Base-by-base conservation (phyloP, 2,888 invertebrate genomes). In the Drosophila seclusa region DNA sequence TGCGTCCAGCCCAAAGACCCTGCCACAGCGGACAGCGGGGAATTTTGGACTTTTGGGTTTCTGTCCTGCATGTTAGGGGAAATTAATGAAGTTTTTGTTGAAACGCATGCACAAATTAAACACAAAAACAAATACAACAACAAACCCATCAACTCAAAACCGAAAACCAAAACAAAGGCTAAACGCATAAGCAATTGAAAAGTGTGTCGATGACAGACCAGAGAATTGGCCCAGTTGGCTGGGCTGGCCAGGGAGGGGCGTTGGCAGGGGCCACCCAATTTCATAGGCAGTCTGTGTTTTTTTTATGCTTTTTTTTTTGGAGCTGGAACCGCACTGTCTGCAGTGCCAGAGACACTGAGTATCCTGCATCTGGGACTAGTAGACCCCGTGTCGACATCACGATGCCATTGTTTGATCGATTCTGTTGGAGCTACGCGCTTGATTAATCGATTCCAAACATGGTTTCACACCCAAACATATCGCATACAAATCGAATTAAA, bases 11-110 rank as follows among this genome's bases (percentile, higher is more conserved):
- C 82, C 80, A 76, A 76, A 48, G 59, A 52, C 32, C 16, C n/a
- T 58, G 31, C 40, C 29, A 50, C 29, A 54, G 24, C 24, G 38
- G 61, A 32, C 55, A 61, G n/a, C 63, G 65, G 60, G 66, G 31
- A 29, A 42, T 73, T 71, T 42, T 66, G 70, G 63, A 64, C 66
- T 69, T 66, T 65, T 38, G 71, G 67, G 50, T 54, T 50, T 45
- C 38, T 42, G 61, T 74, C 61, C 65, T 62, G 69, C 70, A 36
- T 73, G 72, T 67, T 73, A 59, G 78, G 69, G 70, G 78, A 90
- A 90, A 91, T 91, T 91, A 91, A 91, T 91, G 91, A 90, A 87
- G 78, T 88, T 82, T 76, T 76, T 80, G 84, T 75, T 89, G 80
- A 82, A 89, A 83, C 70, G 73, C 73, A 75, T 66, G 67, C 64